These are phyloP conservation scores for Ailurus styani DNA, from an alignment of 2,113 vertebrate species.

Conservation along the genomic window DNA sequence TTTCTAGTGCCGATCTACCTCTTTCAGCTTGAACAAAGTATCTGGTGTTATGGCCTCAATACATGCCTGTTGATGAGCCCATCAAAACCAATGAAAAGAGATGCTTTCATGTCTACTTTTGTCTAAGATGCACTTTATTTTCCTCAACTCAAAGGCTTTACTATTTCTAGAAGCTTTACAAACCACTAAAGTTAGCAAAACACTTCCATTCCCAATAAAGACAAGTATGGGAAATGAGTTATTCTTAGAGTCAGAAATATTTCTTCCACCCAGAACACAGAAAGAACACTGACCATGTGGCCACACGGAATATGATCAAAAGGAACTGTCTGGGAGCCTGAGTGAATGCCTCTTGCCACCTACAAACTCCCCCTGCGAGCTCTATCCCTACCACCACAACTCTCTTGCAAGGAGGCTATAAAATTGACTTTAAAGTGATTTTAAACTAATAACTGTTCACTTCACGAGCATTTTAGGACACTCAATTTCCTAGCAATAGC, in stretches of 20 bases:
- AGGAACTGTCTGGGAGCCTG: neutral
- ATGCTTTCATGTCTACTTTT: slow-evolving; percentile 44
- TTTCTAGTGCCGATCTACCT: neutral
- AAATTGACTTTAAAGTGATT: slow-evolving; percentile 15
- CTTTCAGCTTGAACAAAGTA: neutral
- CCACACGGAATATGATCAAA: neutral
- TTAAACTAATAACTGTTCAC: neutral
- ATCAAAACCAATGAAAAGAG: slow-evolving; percentile 46
- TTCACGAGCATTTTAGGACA: slow-evolving; percentile 32
- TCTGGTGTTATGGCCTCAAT: neutral
- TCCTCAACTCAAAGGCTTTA: slow-evolving; percentile 45
- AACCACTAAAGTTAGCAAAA: slow-evolving; percentile 52
- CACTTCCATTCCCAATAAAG: slow-evolving; percentile 34
- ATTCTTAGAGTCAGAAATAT: neutral
- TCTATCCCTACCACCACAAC: neutral
- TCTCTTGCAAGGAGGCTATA: neutral
- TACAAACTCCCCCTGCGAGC: neutral
- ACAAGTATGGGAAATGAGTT: neutral
- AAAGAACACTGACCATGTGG: neutral
- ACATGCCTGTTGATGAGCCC: slow-evolving; percentile 45
- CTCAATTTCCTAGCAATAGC: neutral
- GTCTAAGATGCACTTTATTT: slow-evolving; percentile 43
- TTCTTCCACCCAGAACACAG: neutral
- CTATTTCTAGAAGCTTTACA: slow-evolving; percentile 34
- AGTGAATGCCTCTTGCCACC: neutral